These are phyloP conservation scores for Caenorhabditis brenneri DNA, from an alignment of 1,140 invertebrate genomes.

Conservation along the genomic window DNA sequence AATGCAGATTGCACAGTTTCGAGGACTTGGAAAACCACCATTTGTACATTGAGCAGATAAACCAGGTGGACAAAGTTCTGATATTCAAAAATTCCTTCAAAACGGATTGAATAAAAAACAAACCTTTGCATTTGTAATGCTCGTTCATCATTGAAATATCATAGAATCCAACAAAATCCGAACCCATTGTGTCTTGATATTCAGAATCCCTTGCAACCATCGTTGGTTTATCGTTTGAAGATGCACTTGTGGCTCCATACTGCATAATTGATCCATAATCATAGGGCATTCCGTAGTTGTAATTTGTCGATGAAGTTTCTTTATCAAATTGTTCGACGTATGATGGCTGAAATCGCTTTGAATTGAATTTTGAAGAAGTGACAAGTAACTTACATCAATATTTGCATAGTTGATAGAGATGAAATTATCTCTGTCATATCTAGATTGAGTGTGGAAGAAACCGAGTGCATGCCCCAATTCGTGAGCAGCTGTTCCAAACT, in stretches of 20 bases:
- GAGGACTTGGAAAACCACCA: constrained; percentile 59
- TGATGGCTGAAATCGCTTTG: constrained; percentile 7
- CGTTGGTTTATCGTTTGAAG: constrained; percentile 45
- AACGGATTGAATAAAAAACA: neutral
- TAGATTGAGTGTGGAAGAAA: constrained; percentile 54
- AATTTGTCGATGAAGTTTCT: constrained; percentile 49
- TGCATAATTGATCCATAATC: constrained; percentile 58
- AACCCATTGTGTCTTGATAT: constrained; percentile 57
- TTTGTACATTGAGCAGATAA: constrained; percentile 40
- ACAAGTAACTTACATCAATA: constrained; percentile 31
- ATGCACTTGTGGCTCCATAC: constrained; percentile 51
- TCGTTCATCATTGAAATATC: constrained; percentile 56
- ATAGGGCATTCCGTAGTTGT: constrained; percentile 54
- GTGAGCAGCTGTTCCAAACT: constrained; percentile 56
- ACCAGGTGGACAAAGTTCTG: constrained; percentile 13
- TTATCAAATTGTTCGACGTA: constrained; percentile 54
- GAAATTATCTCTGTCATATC: constrained; percentile 53
- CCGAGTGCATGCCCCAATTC: constrained; percentile 54
- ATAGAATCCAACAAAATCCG: constrained; percentile 50
- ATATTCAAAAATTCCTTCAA: neutral
- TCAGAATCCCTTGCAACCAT: constrained; percentile 51
- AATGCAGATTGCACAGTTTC: constrained; percentile 56
- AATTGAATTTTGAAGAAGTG: neutral
- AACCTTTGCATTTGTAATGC: constrained; percentile 53
- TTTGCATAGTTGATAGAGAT: constrained; percentile 45